Evolutionary conservation across 2,888 invertebrate species (phyloP).

Genomic region (Eristalinus sepulchralis): DNA sequence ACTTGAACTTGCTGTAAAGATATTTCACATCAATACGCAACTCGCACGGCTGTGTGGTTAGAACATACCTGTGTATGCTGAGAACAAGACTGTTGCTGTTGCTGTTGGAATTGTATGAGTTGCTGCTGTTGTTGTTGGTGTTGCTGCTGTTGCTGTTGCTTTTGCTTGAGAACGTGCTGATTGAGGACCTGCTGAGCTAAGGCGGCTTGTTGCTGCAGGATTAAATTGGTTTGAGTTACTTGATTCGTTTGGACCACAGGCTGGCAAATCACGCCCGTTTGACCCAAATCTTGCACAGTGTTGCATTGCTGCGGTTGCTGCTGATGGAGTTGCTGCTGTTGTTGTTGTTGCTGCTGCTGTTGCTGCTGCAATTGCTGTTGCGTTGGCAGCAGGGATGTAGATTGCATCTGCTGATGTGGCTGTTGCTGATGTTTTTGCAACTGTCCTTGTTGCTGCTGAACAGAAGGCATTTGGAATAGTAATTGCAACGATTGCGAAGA

Average conservation of each 20-base stretch:
- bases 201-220: conserved; percentile 77
- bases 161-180: conserved; percentile 77
- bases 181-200: conserved; percentile 75
- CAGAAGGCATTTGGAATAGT: conserved; percentile 79
- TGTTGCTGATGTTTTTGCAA: conserved; percentile 64
- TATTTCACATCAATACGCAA: conserved; percentile 2
- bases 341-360: conserved; percentile 74
- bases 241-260: conserved; percentile 77
- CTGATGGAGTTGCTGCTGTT: conserved; percentile 75
- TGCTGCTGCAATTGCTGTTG: conserved; percentile 71
- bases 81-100: conserved; percentile 75
- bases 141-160: conserved; percentile 76
- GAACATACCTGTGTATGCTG: conserved; percentile 73
- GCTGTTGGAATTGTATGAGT: conserved; percentile 79
- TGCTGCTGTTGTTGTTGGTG: conserved; percentile 75
- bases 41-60: neutral
- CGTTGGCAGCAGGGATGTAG: conserved; percentile 57
- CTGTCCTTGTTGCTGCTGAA: conserved; percentile 73
- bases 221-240: conserved; percentile 77
- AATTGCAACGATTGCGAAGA: conserved; percentile 80
- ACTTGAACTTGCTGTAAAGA: conserved; percentile 83
- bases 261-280: conserved; percentile 62
- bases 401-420: conserved; percentile 68
- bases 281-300: conserved; percentile 57
- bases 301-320: conserved; percentile 75